Evolutionary conservation across 1,140 invertebrate species (phyloP).

Genomic region (Contarinia nasturtii): DNA sequence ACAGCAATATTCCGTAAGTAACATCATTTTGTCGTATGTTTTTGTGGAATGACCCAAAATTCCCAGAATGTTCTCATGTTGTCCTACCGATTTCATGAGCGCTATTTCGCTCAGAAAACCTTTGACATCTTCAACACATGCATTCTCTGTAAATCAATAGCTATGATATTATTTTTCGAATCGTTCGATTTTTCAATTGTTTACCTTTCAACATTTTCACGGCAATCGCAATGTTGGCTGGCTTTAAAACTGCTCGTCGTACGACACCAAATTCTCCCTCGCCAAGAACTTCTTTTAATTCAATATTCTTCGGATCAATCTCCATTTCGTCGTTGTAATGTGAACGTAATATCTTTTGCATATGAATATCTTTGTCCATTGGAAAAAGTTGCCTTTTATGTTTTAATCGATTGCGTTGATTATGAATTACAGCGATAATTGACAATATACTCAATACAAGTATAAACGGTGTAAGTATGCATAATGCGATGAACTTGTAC

Average conservation of each 20-base stretch:
- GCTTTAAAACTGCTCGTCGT: conserved; percentile 31
- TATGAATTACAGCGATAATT: no score
- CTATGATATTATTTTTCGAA: no score
- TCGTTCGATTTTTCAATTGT: no score
- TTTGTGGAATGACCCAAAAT: conserved; percentile 42
- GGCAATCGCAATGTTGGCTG: conserved; percentile 35
- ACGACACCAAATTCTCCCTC: conserved; percentile 72
- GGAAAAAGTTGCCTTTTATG: no score
- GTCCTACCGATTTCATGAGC: conserved; percentile 47
- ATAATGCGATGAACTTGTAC: no score
- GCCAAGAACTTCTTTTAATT: conserved; percentile 46
- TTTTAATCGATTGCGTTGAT: no score
- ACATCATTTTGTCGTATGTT: conserved; percentile 28
- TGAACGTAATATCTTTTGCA: conserved; percentile 5
- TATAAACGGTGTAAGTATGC: no score
- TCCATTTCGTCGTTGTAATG: conserved; percentile 43
- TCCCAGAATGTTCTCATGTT: conserved; percentile 52
- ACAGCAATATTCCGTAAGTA: conserved; percentile 57
- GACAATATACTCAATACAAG: no score
- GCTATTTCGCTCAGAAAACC: conserved; percentile 54
- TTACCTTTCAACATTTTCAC: conserved; percentile 57
- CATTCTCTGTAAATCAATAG: no score
- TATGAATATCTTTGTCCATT: no score
- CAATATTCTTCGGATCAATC: conserved; percentile 36
- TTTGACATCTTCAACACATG: conserved; percentile 37